Evolutionary conservation across 2,113 vertebrate species (phyloP).

Genomic region (Muntiacus reevesi): DNA sequence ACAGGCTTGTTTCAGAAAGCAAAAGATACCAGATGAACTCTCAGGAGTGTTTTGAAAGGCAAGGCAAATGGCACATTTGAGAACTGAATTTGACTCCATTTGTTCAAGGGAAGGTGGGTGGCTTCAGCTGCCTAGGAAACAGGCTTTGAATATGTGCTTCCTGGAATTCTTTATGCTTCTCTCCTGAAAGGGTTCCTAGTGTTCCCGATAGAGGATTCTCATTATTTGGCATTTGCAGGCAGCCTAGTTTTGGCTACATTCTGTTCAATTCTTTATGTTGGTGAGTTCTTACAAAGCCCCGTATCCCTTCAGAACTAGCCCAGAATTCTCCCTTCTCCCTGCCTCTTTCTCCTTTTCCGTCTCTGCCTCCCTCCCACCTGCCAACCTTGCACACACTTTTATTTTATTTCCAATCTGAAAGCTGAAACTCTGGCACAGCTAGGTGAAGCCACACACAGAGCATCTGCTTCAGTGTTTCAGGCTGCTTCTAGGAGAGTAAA

Average conservation of each 20-base stretch:
- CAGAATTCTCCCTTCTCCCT: background rate
- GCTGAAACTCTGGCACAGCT: background rate
- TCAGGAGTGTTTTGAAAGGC: slow-evolving; percentile 7
- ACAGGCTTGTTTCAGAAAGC: background rate
- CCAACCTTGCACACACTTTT: background rate
- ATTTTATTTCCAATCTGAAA: background rate
- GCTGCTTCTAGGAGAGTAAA: background rate
- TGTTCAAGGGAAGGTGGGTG: slow-evolving; percentile 61
- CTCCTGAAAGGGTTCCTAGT: slow-evolving; percentile 5
- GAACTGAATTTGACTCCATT: slow-evolving; percentile 35
- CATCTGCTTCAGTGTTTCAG: background rate
- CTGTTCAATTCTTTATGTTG: background rate
- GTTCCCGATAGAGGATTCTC: slow-evolving; percentile 26
- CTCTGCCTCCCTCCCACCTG: background rate
- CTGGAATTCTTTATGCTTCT: slow-evolving; percentile 51
- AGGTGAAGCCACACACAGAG: background rate
- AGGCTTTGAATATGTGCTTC: slow-evolving; percentile 52
- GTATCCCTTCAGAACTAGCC: background rate
- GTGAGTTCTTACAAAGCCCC: background rate
- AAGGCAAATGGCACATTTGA: slow-evolving; percentile 34
- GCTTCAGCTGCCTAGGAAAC: slow-evolving; percentile 69
- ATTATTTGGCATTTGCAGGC: slow-evolving; percentile 28
- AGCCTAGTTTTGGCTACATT: background rate
- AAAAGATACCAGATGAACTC: background rate
- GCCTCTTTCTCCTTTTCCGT: background rate